Percentiles rank a stretch among this genome's conserved stretches.
These are phyloP conservation scores for Harmothoe impar DNA, from an alignment of 2,888 invertebrate genomes.

Conservation along the genomic window DNA sequence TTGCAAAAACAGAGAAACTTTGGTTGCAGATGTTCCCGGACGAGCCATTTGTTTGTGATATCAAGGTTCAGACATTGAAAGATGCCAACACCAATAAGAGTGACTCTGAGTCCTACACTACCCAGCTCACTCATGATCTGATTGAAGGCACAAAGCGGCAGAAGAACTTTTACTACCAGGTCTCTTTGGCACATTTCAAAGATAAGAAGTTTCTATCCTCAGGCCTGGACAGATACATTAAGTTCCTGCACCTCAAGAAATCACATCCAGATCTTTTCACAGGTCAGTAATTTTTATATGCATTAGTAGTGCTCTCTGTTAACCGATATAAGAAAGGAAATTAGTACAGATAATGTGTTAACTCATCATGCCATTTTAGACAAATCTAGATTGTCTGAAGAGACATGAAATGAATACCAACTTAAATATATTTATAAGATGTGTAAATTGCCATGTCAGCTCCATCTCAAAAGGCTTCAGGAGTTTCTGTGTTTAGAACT, in stretches of 20 bases:
- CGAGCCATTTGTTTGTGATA: conserved; percentile 61
- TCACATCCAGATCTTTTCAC: conserved; percentile 11
- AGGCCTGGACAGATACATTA: conserved; percentile 65
- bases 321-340: no score
- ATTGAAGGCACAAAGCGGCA: not conserved
- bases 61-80: not conserved
- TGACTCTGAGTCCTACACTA: not conserved
- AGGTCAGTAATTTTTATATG: not conserved
- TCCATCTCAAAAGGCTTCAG: no score
- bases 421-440: no score
- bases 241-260: conserved; percentile 48
- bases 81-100: not conserved
- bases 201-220: conserved; percentile 68
- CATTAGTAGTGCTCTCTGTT: no score
- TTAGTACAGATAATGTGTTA: no score
- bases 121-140: conserved; percentile 43
- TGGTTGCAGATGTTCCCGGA: conserved; percentile 78
- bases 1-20: conserved; percentile 74
- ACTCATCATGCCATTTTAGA: no score
- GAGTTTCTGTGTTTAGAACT: not conserved
- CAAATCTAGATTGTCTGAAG: no score
- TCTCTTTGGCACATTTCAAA: conserved; percentile 69
- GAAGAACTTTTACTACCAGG: conserved; percentile 69
- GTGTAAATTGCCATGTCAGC: no score
- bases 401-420: no score